These are phyloP conservation scores for Agrochola litura DNA, from an alignment of 2,888 invertebrate genomes.

Conservation along the genomic window DNA sequence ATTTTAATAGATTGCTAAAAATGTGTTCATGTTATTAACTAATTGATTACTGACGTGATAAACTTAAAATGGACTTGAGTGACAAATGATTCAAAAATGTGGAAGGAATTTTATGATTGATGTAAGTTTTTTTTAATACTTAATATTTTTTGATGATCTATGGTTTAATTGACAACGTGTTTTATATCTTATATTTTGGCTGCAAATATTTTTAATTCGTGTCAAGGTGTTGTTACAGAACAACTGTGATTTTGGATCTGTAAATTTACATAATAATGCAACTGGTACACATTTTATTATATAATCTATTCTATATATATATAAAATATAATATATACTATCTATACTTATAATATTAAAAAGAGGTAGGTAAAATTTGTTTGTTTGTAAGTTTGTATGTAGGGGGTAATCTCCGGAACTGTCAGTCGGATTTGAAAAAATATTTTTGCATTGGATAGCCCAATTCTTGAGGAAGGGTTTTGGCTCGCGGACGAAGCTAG, in stretches of 20 bases:
- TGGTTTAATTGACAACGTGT: background rate
- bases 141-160: slow-evolving; percentile 1
- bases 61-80: slow-evolving; percentile 30
- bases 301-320: no score
- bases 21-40: slow-evolving; percentile 26
- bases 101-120: slow-evolving; percentile 38
- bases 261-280: background rate
- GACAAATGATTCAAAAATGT: slow-evolving; percentile 43
- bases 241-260: background rate
- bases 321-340: no score
- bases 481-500: no score
- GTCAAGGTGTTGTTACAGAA: background rate
- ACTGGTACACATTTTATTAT: background rate
- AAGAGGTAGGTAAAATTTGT: no score
- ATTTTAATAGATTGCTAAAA: slow-evolving; percentile 19
- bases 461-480: no score
- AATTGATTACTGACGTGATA: slow-evolving; percentile 24
- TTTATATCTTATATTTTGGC: background rate
- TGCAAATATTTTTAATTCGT: slow-evolving; percentile 6
- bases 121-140: slow-evolving; percentile 44
- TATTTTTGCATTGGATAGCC: background rate
- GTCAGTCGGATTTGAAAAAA: background rate
- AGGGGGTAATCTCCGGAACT: background rate
- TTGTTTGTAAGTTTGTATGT: background rate
- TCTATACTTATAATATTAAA: background rate